Evolutionary conservation across 1,140 invertebrate genomes (phyloP), one percentile per base, ranked within the genome.

Genomic region (Zaprionus ghesquierei): DNA sequence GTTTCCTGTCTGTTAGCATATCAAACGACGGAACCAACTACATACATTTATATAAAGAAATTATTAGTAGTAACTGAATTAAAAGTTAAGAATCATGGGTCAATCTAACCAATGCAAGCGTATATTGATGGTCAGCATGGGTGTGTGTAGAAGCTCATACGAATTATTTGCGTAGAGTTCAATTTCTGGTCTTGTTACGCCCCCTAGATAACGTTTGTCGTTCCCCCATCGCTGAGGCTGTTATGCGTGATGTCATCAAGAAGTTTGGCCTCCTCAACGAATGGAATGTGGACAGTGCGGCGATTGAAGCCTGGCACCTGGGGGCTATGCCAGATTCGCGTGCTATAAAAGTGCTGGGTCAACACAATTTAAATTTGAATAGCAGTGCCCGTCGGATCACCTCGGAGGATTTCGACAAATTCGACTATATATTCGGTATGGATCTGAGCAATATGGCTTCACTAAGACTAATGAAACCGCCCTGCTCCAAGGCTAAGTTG

Each of bases 201-300:
- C n/a, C 18, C 46, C 86, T 69, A 94, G 97, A 97, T 9, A 98
- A 98, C 79, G 98, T 98, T 75, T 98, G 97, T 91, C 94, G 98
- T 31, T 98, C 97, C 22, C 97, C 97, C 15, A 98, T 98, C 72
- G 97, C 97, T 22, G 97, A 98, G 93, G 97, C 97, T 10, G 96
- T 98, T 1, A 98, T 98, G 92, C 94, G 94, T 81, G 93, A 96
- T 77, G 90, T 93, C 65, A 98, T 98, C 91, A 93, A 93, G 74
- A 93, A 96, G 79, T 90, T 93, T 71, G 93, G 93, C 22, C 79
- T 95, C 9, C 77, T 92, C 12, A 93, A 95, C 76, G 79, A 94
- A 74, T 99, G 97, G 97, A 93, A 94, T 65, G 95, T 97, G 10
- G 97, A 98, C 82, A 98, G 97, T 93, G 97, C 97, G 1, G 98